Conservation (phyloP, 1,140 invertebrate species). For the Battus philenor region DNA sequence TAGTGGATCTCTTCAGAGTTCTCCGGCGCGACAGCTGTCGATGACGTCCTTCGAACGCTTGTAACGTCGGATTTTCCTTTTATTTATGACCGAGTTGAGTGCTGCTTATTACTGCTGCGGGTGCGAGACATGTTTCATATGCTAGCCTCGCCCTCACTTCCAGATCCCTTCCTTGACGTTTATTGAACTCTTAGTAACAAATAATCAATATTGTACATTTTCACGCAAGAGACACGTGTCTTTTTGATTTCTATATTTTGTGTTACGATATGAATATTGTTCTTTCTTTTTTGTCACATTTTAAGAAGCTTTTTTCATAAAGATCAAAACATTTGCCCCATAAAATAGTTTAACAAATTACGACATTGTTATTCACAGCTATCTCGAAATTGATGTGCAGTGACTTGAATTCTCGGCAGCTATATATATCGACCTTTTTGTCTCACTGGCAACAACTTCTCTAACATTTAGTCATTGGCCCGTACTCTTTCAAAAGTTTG, state of each 20-base stretch:
- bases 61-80: constrained; percentile 45
- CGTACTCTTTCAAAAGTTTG: constrained; percentile 57
- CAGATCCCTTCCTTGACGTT: constrained; percentile 35
- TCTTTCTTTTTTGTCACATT: neutral
- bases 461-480: constrained; percentile 62
- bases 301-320: no score
- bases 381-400: constrained; percentile 44
- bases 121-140: constrained; percentile 54
- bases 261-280: neutral
- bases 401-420: constrained; percentile 33
- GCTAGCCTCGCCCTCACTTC: constrained; percentile 30
- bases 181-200: constrained; percentile 45
- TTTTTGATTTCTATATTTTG: neutral
- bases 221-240: neutral
- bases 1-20: constrained; percentile 38
- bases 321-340: neutral
- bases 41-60: constrained; percentile 50
- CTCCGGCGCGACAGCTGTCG: constrained; percentile 47
- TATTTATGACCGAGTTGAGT: constrained; percentile 63
- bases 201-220: constrained; percentile 15
- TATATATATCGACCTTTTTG: constrained; percentile 55
- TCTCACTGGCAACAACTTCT: constrained; percentile 50
- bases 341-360: constrained; percentile 27
- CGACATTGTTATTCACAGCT: constrained; percentile 49
- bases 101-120: constrained; percentile 54